These are phyloP conservation scores for Hippocampus zosterae DNA, from an alignment of 2,113 vertebrate species.

Conservation along the genomic window DNA sequence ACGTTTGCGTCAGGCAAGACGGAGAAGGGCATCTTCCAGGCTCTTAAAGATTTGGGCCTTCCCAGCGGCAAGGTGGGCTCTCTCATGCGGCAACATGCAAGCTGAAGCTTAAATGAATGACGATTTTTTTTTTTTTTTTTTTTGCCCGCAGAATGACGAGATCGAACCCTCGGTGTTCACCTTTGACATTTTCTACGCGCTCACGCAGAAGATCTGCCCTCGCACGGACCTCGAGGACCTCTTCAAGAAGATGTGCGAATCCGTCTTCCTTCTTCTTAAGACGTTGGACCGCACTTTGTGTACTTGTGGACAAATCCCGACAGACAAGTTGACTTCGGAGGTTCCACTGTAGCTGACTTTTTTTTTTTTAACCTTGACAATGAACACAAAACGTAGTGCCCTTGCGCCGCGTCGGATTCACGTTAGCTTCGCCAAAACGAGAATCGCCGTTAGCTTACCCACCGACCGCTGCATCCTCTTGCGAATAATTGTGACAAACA, in stretches of 20 bases:
- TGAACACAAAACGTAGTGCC: not conserved
- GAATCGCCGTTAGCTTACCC: not conserved
- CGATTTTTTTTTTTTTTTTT: no score
- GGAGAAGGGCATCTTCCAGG: constrained; percentile 99
- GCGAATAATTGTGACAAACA: constrained; percentile 36
- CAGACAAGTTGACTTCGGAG: not conserved
- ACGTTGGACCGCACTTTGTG: not conserved
- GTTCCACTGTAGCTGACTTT: not conserved
- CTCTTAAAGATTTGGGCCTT: constrained; percentile 93
- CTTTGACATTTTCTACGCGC: constrained; percentile 96
- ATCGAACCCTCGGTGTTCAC: constrained; percentile 91
- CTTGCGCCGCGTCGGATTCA: not conserved
- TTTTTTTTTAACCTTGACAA: not conserved
- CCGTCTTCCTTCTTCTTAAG: not conserved
- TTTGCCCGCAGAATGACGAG: constrained; percentile 95
- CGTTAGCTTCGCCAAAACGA: constrained; percentile 9
- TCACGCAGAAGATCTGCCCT: constrained; percentile 98
- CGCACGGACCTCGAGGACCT: constrained; percentile 97
- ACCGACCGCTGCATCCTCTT: constrained; percentile 22
- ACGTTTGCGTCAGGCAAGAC: constrained; percentile 99
- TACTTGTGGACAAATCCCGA: not conserved
- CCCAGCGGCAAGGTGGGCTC: constrained; percentile 93
- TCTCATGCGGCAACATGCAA: not conserved
- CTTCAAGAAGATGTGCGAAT: constrained; percentile 94
- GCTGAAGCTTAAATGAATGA: not conserved